phyloP scores from a whole-genome alignment of 2,888 invertebrate species.

The Amphipyra berbera region DNA sequence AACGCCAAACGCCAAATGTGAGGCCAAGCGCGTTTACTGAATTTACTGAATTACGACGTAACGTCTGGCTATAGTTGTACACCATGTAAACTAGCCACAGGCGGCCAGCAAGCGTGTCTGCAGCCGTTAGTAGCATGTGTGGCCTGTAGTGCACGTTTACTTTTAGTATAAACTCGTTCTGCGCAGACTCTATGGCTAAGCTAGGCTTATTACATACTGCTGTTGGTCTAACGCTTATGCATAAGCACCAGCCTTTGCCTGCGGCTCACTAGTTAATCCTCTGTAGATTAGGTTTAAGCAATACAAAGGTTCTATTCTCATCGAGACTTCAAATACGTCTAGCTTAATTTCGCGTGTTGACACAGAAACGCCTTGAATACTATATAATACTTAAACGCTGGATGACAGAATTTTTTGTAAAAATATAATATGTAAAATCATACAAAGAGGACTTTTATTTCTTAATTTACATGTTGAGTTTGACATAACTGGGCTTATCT shows the following conservation, averaged over 20 bases:
- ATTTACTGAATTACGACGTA: not conserved
- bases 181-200: constrained; percentile 20
- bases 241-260: constrained; percentile 25
- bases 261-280: constrained; percentile 31
- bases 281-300: constrained; percentile 1
- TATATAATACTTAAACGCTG: no score
- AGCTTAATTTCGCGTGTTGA: not conserved
- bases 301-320: constrained; percentile 4
- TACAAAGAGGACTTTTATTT: no score
- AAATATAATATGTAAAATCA: no score
- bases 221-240: constrained; percentile 18
- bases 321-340: constrained; percentile 5
- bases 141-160: constrained; percentile 1
- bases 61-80: not conserved
- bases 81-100: constrained; percentile 1
- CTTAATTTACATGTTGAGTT: no score
- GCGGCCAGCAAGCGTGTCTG: not conserved
- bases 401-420: no score
- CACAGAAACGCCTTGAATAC: no score
- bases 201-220: constrained; percentile 30
- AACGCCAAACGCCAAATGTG: no score
- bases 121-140: constrained; percentile 3
- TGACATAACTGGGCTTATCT: no score
- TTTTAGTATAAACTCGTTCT: not conserved
- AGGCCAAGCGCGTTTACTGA: no score